These are phyloP conservation scores for Cricetomys ansorgei DNA, from an alignment of 2,113 vertebrate genomes.

Conservation along the genomic window DNA sequence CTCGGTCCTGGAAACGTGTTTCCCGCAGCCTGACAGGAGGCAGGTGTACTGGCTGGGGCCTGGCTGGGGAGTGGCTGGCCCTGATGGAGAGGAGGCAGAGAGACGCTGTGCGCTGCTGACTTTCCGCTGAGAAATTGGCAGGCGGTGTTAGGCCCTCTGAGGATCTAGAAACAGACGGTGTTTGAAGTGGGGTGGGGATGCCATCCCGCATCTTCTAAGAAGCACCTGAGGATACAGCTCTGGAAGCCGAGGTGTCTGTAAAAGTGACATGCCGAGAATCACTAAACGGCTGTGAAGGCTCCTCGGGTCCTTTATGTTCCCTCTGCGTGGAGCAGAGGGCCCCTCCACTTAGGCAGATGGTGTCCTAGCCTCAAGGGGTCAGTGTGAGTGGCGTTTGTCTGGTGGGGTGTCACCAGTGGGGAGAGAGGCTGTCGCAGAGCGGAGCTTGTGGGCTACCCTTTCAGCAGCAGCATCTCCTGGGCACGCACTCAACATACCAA, in stretches of 20 bases:
- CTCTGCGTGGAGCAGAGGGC: slow-evolving; percentile 48
- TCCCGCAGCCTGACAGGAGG: slow-evolving; percentile 39
- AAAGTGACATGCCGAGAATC: slow-evolving; percentile 77
- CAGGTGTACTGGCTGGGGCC: background rate
- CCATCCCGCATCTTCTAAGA: slow-evolving; percentile 73
- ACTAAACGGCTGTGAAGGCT: slow-evolving; percentile 77
- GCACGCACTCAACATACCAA: slow-evolving; percentile 78
- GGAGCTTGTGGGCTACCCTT: slow-evolving; percentile 64
- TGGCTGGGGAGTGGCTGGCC: slow-evolving; percentile 3
- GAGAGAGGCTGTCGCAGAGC: slow-evolving; percentile 44
- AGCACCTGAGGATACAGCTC: slow-evolving; percentile 82
- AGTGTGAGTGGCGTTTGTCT: slow-evolving; percentile 77
- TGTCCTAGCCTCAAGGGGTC: slow-evolving; percentile 75
- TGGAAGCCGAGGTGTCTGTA: slow-evolving; percentile 80
- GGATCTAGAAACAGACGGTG: slow-evolving; percentile 74
- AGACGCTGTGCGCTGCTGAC: slow-evolving; percentile 14
- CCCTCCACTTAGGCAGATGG: slow-evolving; percentile 58
- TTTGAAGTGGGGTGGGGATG: slow-evolving; percentile 80
- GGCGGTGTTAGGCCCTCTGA: slow-evolving; percentile 71
- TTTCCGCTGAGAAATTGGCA: slow-evolving; percentile 75
- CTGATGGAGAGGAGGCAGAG: slow-evolving; percentile 41
- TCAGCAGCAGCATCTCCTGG: slow-evolving; percentile 58
- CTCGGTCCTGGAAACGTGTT: slow-evolving; percentile 44
- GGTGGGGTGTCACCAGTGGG: slow-evolving; percentile 73
- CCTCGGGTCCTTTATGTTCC: slow-evolving; percentile 71